Percentiles rank a stretch among this genome's conserved stretches.
Evolutionary conservation across 2,888 invertebrate genomes (phyloP).

Genomic region (Noctua janthe): DNA sequence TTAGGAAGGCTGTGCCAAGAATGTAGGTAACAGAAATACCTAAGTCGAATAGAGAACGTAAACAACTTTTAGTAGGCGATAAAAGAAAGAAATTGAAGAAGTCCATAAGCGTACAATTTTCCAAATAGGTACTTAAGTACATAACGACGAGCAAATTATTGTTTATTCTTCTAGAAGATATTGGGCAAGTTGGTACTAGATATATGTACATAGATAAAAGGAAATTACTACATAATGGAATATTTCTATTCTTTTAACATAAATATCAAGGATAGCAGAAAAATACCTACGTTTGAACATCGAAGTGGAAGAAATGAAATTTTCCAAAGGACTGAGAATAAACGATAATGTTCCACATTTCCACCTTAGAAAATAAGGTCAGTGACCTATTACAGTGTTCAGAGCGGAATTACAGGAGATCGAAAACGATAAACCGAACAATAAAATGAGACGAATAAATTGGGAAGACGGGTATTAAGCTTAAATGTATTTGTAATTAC

Average conservation of each 20-base stretch:
- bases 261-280: conserved; percentile 27
- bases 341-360: conserved; percentile 31
- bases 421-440: conserved; percentile 21
- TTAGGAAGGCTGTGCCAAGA: background rate
- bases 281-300: conserved; percentile 13
- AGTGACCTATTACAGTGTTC: conserved; percentile 21
- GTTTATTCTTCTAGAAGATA: conserved; percentile 10
- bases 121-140: background rate
- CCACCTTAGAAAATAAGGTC: conserved; percentile 22
- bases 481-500: conserved; percentile 23
- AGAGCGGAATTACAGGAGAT: conserved; percentile 22
- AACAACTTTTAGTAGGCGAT: background rate
- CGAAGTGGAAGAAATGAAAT: conserved; percentile 32
- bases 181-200: conserved; percentile 1
- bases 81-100: background rate
- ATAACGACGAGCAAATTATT: background rate
- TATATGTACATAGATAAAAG: conserved; percentile 14
- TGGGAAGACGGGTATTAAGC: conserved; percentile 1
- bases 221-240: conserved; percentile 6
- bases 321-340: conserved; percentile 35
- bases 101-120: background rate
- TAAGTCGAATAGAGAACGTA: background rate
- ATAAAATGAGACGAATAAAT: conserved; percentile 30
- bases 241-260: conserved; percentile 17
- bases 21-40: background rate